These are phyloP conservation scores for Agriopis aurantiaria DNA, from an alignment of 2,888 invertebrate species.

Conservation along the genomic window DNA sequence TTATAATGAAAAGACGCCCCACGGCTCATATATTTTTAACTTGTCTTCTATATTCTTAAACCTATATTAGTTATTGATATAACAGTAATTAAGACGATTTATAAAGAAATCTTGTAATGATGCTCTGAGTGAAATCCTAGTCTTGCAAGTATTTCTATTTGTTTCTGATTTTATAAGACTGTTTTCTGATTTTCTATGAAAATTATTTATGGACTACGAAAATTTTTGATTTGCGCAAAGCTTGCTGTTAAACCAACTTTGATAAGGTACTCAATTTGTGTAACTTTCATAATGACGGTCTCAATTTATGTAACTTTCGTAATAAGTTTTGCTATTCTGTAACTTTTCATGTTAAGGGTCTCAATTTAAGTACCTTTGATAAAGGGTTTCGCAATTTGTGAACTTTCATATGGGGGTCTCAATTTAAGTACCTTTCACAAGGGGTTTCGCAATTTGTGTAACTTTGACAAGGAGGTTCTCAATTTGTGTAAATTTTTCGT, in stretches of 20 bases:
- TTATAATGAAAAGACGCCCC: slow-evolving; percentile 62
- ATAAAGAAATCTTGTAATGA: slow-evolving; percentile 57
- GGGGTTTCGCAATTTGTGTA: slow-evolving; percentile 12
- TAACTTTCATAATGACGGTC: neutral
- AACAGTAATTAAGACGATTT: slow-evolving; percentile 55
- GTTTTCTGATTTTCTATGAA: slow-evolving; percentile 65
- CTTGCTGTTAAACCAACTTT: slow-evolving; percentile 24
- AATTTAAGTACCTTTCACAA: neutral
- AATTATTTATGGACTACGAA: slow-evolving; percentile 51
- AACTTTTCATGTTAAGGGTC: neutral
- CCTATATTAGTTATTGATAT: slow-evolving; percentile 58
- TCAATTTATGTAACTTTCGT: neutral
- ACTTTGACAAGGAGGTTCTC: too few relatives aligned
- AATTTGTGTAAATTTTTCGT: slow-evolving; percentile 51
- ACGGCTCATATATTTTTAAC: slow-evolving; percentile 54
- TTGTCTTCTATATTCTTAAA: slow-evolving; percentile 47
- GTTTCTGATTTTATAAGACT: slow-evolving; percentile 75
- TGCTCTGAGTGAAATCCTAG: slow-evolving; percentile 68
- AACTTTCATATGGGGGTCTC: neutral
- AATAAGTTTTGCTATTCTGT: too few relatives aligned
- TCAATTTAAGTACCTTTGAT: neutral
- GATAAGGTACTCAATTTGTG: neutral
- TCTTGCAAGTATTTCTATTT: slow-evolving; percentile 67
- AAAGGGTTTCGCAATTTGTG: slow-evolving; percentile 10
- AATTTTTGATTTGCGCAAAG: slow-evolving; percentile 33